Conservation (phyloP, 2,888 invertebrate genomes). For the Dynastes tityus region DNA sequence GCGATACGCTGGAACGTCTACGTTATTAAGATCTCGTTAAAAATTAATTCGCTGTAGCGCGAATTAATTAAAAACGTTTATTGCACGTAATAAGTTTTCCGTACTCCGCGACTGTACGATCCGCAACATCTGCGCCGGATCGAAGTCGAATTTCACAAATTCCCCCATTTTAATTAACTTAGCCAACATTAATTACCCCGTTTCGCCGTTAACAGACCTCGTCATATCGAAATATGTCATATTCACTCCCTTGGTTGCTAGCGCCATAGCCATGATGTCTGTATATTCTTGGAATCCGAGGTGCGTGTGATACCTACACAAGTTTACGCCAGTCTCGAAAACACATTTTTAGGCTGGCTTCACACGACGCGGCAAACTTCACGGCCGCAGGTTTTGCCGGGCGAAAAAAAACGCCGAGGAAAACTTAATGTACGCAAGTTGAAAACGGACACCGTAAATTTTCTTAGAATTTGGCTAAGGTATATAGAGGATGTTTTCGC, state of each 20-base stretch:
- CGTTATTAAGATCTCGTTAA: slow-evolving; percentile 1
- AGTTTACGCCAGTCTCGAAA: neutral
- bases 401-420: too few species aligned
- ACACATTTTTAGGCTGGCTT: neutral
- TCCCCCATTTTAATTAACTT: slow-evolving; percentile 38
- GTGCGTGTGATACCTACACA: neutral
- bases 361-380: too few species aligned
- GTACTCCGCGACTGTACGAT: slow-evolving; percentile 6
- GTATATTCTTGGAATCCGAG: neutral
- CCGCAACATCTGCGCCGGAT: slow-evolving; percentile 41
- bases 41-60: slow-evolving; percentile 2
- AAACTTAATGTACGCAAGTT: too few species aligned
- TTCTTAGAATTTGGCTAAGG: too few species aligned
- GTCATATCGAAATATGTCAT: neutral
- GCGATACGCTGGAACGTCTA: neutral
- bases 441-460: too few species aligned
- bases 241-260: neutral
- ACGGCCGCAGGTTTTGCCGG: too few species aligned
- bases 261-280: neutral
- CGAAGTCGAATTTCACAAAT: slow-evolving; percentile 40
- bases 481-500: too few species aligned
- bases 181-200: slow-evolving; percentile 32
- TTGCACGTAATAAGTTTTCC: slow-evolving; percentile 14
- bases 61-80: slow-evolving; percentile 32
- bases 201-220: slow-evolving; percentile 1